phyloP scores from a whole-genome alignment of 2,797 vertebrate genomes.

The Poeciliopsis gracilis region DNA sequence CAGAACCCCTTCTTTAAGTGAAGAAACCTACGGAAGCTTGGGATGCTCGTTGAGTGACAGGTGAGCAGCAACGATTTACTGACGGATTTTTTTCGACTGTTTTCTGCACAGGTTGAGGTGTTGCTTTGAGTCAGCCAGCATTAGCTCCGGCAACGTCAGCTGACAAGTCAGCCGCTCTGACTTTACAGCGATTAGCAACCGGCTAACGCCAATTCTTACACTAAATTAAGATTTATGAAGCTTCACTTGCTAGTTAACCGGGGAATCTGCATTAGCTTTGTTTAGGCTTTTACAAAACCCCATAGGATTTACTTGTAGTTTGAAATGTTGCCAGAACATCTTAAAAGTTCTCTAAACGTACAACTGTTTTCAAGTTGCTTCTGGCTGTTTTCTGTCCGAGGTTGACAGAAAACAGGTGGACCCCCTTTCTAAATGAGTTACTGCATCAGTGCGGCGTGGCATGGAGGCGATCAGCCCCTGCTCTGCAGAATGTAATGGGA shows the following conservation, averaged over 20 bases:
- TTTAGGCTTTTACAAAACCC: neutral
- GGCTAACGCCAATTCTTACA: neutral
- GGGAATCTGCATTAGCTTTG: neutral
- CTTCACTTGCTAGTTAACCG: neutral
- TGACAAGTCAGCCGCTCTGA: slow-evolving; percentile 50
- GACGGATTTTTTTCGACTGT: neutral
- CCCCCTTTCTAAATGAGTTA: neutral
- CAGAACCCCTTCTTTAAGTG: neutral
- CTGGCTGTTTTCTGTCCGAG: neutral
- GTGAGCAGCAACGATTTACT: slow-evolving; percentile 30
- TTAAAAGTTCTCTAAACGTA: neutral
- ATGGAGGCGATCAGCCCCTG: neutral
- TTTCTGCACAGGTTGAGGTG: neutral
- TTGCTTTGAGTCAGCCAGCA: neutral
- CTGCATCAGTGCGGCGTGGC: neutral
- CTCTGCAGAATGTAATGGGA: neutral
- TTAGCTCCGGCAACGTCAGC: slow-evolving; percentile 51
- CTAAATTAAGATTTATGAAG: neutral
- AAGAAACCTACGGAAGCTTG: slow-evolving; percentile 18
- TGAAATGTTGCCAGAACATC: neutral
- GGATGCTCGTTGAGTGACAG: slow-evolving; percentile 27
- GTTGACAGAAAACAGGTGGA: neutral
- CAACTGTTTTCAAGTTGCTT: neutral
- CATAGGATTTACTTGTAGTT: neutral
- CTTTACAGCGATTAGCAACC: slow-evolving; percentile 13